Evolutionary conservation across 2,797 vertebrate genomes (phyloP).

Genomic region (Chaetodon trifasciatus): DNA sequence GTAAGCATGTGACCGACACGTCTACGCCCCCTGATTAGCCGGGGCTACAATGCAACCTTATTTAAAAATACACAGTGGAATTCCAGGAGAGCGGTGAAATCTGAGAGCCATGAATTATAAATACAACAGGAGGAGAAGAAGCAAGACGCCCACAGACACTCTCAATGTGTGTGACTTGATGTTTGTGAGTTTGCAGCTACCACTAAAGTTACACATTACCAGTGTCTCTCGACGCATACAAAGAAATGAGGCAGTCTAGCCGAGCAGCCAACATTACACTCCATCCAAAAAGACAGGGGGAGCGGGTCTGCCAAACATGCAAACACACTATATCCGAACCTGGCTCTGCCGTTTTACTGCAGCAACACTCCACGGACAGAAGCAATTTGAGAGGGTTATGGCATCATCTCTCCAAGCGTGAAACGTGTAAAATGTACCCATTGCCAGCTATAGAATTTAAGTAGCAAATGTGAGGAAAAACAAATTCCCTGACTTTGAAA

Average conservation of each 20-base stretch:
- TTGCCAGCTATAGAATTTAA: conserved; percentile 55
- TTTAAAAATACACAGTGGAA: conserved; percentile 77
- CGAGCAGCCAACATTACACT: conserved; percentile 51
- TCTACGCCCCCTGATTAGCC: conserved; percentile 66
- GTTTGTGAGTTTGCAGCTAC: conserved; percentile 55
- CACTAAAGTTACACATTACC: conserved; percentile 52
- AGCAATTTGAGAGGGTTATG: conserved; percentile 54
- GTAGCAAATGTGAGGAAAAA: conserved; percentile 33
- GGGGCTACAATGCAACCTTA: conserved; percentile 68
- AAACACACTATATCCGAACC: conserved; percentile 55
- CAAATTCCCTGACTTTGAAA: conserved; percentile 38
- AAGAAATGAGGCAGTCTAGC: conserved; percentile 40
- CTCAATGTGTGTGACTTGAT: conserved; percentile 53
- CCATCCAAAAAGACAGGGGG: conserved; percentile 58
- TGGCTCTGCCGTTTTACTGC: conserved; percentile 43
- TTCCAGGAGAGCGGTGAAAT: conserved; percentile 75
- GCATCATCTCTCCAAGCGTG: conserved; percentile 57
- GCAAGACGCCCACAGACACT: conserved; percentile 67
- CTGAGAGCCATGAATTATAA: conserved; percentile 79
- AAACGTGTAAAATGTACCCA: conserved; percentile 46
- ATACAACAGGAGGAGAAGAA: conserved; percentile 71
- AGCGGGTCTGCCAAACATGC: conserved; percentile 49
- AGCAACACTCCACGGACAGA: conserved; percentile 54
- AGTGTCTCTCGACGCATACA: conserved; percentile 41
- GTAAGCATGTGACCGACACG: conserved; percentile 43